A percentile compares a stretch with the other conserved stretches of the same genome.
Conservation (phyloP, 1,140 invertebrate genomes). For the Chymomyza costata region DNA sequence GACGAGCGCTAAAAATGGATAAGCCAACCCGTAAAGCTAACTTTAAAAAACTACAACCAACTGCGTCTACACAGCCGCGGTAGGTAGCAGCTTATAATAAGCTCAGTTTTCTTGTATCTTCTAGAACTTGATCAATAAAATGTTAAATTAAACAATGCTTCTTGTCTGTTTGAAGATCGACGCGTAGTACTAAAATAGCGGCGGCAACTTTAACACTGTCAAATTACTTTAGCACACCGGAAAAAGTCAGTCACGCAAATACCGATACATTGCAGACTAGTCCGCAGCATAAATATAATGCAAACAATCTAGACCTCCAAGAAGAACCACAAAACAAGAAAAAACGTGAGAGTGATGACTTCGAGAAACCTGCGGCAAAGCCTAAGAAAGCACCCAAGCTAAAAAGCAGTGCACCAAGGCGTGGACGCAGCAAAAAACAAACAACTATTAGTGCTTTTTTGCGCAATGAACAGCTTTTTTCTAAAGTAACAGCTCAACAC, state of each 20-base stretch:
- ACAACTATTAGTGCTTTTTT: slow-evolving; percentile 60
- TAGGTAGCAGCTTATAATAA: slow-evolving; percentile 26
- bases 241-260: slow-evolving; percentile 3
- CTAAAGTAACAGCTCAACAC: slow-evolving; percentile 64
- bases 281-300: neutral
- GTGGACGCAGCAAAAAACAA: slow-evolving; percentile 39
- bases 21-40: slow-evolving; percentile 53
- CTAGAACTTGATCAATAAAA: slow-evolving; percentile 41
- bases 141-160: slow-evolving; percentile 26
- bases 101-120: slow-evolving; percentile 6
- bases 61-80: slow-evolving; percentile 35
- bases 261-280: slow-evolving; percentile 5
- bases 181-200: slow-evolving; percentile 29
- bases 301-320: slow-evolving; percentile 3
- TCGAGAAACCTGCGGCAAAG: slow-evolving; percentile 36
- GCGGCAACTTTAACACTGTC: slow-evolving; percentile 26
- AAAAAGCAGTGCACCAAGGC: slow-evolving; percentile 13
- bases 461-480: slow-evolving; percentile 62
- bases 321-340: slow-evolving; percentile 31
- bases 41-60: slow-evolving; percentile 56
- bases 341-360: slow-evolving; percentile 31
- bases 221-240: slow-evolving; percentile 25
- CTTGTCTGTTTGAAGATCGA: slow-evolving; percentile 28
- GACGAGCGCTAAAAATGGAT: slow-evolving; percentile 54
- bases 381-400: slow-evolving; percentile 60